Evolutionary conservation across 2,797 vertebrate species (phyloP).

Genomic region (Sebastes vulpes): DNA sequence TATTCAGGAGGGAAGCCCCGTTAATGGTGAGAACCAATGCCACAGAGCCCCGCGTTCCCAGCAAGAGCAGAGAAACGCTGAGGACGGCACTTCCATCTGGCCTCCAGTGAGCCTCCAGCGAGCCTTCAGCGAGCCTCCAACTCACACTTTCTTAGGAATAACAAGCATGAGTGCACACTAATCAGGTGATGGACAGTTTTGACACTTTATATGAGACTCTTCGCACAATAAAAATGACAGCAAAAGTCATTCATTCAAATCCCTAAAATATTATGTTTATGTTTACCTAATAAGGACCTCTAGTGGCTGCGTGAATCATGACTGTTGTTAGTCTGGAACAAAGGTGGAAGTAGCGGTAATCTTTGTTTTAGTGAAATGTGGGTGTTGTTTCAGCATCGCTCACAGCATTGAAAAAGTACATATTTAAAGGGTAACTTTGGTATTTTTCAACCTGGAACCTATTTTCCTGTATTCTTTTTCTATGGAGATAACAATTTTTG

Average conservation of each 20-base stretch:
- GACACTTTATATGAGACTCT: background rate
- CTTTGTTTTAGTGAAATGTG: background rate
- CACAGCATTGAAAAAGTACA: too few relatives aligned
- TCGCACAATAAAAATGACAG: background rate
- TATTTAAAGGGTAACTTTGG: background rate
- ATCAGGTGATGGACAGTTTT: constrained; percentile 38
- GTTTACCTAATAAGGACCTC: background rate
- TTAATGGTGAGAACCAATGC: constrained; percentile 91
- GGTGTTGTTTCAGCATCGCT: background rate
- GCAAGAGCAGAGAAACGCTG: constrained; percentile 75
- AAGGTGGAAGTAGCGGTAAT: background rate
- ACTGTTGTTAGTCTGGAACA: background rate
- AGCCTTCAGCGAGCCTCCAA: constrained; percentile 2
- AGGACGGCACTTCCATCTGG: constrained; percentile 65
- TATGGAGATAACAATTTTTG: too few relatives aligned
- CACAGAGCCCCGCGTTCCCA: constrained; percentile 87
- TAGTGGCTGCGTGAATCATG: background rate
- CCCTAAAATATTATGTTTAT: background rate
- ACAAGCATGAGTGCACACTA: constrained; percentile 31
- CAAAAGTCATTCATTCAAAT: background rate
- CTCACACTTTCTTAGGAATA: constrained; percentile 34
- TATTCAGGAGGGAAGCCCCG: constrained; percentile 90
- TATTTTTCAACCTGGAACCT: too few relatives aligned
- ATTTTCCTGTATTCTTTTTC: too few relatives aligned
- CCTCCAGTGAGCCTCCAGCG: constrained; percentile 30